Base-by-base conservation (phyloP, 2,888 invertebrate genomes). In the Ecliptopera silaceata region DNA sequence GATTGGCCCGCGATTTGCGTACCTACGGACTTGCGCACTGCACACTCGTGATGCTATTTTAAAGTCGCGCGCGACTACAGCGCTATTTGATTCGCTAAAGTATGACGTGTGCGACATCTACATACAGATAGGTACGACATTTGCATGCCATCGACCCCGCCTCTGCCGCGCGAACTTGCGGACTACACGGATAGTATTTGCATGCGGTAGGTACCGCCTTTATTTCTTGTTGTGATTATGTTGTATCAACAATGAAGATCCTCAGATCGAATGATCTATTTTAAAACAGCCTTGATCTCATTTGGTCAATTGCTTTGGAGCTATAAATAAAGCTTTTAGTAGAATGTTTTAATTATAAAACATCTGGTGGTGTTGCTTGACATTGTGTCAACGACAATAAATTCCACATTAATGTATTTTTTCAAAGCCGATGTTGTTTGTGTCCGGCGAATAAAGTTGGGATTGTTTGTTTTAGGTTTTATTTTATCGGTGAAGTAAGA, bases 21-120 rank as follows among this genome's bases (percentile, higher is more conserved):
- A n/a, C n/a, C n/a, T n/a, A 77, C 81, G 72, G 77, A 65, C 83
- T 72, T 86, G 88, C 87, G 87, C 87, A 85, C 50, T 79, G 70
- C 73, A 74, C 55, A 62, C 64, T 65, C 66, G 63, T 63, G 63
- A 66, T 36, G 59, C 65, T 72, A 78, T 78, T 86, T 84, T 81
- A 85, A 82, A 82, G 69, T 80, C 81, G 74, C 80, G 80, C 75
- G 75, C 81, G 74, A 74, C 60, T 69, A 74, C 60, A 70, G 67
- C 61, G 63, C 26, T 69, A 60, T 79, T 79, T 86, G 84, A 88
- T 88, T 87, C 87, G 88, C 79, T 69, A 79, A 32, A 38, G 29
- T 54, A 54, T 55, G 54, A 62, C 20, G 20, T 20, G 26, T 60
- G 47, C 59, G 54, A 59, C 57, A 62, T 68, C 56, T 55, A 59